Evolutionary conservation across 2,888 invertebrate genomes (phyloP), one percentile per base, ranked within the genome.

Genomic region (Dicyrtoma fusca): DNA sequence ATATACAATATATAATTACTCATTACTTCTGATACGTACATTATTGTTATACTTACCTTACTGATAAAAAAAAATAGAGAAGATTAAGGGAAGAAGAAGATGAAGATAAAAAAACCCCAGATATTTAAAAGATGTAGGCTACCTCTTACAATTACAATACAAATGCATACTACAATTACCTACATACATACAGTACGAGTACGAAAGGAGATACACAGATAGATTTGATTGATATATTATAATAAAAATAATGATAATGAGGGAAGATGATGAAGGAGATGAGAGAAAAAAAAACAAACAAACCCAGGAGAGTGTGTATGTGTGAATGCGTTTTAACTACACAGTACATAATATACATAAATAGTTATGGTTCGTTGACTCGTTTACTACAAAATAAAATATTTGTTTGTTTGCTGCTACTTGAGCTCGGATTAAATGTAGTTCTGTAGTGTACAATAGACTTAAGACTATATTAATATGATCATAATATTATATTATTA

Each of bases 401-500:
- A 25, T 55, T 66, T 64, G 64, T 47, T 66, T 66, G 64, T 64
- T 66, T 66, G 66, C 66, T 63, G 57, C 57, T 63, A 45, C 45
- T 66, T 26, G 53, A 66, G 66, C 66, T 66, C 66, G 66, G 66
- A 66, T 53, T 66, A 53, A 42, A 65, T 47, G 53, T 53, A 66
- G 66, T 42, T 53, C 21, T n/a, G 13, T 66, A 66, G 66, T 53
- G 66, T 53, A 66, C 34, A 34, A 34, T 66, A 66, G 66, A 14
- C 53, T 51, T 66, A 66, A 53, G 66, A 59, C 70, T 42, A 71
- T 65, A 71, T 65, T 71, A 65, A 59, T 53, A 64, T 55, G 47
- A 69, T 69, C 64, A 69, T 62, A 53, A 69, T 34, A 34, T 34
- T 34, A 34, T 34, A 34, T 34, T 34, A 34, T 34, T 63, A 63